Evolutionary conservation across 2,888 invertebrate species (phyloP).

Genomic region (Drosophila birchii): DNA sequence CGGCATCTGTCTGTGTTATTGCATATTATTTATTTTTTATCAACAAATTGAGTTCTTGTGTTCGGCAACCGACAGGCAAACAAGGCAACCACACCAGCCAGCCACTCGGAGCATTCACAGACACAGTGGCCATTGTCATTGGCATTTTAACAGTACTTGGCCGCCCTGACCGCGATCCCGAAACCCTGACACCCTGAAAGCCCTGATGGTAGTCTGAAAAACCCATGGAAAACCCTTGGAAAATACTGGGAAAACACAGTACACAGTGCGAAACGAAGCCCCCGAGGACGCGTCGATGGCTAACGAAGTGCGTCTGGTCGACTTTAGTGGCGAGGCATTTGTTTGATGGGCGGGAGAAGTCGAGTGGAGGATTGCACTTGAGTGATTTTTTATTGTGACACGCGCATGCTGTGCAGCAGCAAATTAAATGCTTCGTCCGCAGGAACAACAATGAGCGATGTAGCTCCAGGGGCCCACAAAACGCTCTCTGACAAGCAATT

Average conservation of each 20-base stretch:
- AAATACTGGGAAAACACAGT: conserved; percentile 12
- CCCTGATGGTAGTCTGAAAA: not conserved
- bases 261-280: conserved; percentile 13
- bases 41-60: conserved; percentile 70
- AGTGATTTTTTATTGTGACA: conserved; percentile 78
- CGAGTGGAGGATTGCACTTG: conserved; percentile 65
- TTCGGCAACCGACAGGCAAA: conserved; percentile 45
- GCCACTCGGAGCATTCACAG: conserved; percentile 34
- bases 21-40: conserved; percentile 52
- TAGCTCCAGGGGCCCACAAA: conserved; percentile 28
- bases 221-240: conserved; percentile 4
- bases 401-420: conserved; percentile 65
- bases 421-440: conserved; percentile 69
- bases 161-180: conserved; percentile 31
- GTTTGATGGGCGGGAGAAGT: conserved; percentile 17
- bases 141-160: conserved; percentile 23
- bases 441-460: conserved; percentile 46
- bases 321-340: conserved; percentile 26
- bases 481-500: conserved; percentile 76
- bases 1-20: not conserved
- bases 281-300: conserved; percentile 39
- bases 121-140: conserved; percentile 35
- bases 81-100: conserved; percentile 5
- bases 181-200: conserved; percentile 13
- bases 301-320: conserved; percentile 60